These are phyloP conservation scores for Drosophila sp. DNA, from an alignment of 1,140 invertebrate genomes.

Conservation along the genomic window DNA sequence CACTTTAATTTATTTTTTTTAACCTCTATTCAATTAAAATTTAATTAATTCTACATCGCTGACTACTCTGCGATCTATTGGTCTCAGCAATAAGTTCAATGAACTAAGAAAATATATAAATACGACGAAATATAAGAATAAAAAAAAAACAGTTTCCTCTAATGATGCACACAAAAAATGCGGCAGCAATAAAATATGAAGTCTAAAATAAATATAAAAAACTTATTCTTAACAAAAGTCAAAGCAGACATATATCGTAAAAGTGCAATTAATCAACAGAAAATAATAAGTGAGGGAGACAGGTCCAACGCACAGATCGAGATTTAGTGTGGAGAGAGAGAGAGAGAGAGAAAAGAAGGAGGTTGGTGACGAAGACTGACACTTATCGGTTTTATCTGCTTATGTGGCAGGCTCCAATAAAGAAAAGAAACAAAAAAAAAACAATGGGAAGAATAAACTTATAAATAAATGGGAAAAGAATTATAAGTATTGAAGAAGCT, in stretches of 20 bases:
- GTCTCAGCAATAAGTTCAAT: slow-evolving; percentile 63
- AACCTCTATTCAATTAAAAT: slow-evolving; percentile 39
- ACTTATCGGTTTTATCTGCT: slow-evolving; percentile 79
- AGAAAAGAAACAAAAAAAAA: slow-evolving; percentile 23
- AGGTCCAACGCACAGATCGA: slow-evolving; percentile 10
- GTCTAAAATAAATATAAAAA: slow-evolving; percentile 38
- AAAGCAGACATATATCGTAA: slow-evolving; percentile 69
- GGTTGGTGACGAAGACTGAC: slow-evolving; percentile 56
- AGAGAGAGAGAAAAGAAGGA: neutral
- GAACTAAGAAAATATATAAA: slow-evolving; percentile 50
- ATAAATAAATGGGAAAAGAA: slow-evolving; percentile 67
- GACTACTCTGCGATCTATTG: neutral
- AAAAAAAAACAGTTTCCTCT: slow-evolving; percentile 65
- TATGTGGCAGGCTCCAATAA: slow-evolving; percentile 33
- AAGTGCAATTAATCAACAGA: slow-evolving; percentile 81
- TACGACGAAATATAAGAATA: slow-evolving; percentile 27
- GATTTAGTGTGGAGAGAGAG: slow-evolving; percentile 2
- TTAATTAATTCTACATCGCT: slow-evolving; percentile 39
- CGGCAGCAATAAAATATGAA: slow-evolving; percentile 70
- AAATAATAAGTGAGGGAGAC: slow-evolving; percentile 40
- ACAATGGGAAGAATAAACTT: slow-evolving; percentile 35
- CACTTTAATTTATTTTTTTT: slow-evolving; percentile 8
- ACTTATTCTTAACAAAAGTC: slow-evolving; percentile 61
- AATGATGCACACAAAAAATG: slow-evolving; percentile 73
- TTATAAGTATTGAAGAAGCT: slow-evolving; percentile 72